Conservation (phyloP, 1,140 invertebrate genomes). For the Lepidostoma basale region DNA sequence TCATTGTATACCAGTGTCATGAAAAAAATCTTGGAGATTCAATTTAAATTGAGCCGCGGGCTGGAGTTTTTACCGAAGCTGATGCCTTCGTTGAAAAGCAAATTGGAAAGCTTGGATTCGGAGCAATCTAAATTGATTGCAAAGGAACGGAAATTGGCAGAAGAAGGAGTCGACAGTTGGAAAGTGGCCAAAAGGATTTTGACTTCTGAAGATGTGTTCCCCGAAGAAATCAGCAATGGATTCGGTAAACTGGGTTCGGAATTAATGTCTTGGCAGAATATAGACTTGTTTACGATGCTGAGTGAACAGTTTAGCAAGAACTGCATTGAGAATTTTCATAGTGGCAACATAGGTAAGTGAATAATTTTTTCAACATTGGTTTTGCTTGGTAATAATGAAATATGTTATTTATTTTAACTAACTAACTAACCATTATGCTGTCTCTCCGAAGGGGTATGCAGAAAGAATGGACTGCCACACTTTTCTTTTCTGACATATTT, state of each 20-base stretch:
- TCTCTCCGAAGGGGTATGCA: no score
- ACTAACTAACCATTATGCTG: no score
- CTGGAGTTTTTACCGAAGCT: conserved; percentile 28
- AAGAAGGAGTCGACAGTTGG: conserved; percentile 8
- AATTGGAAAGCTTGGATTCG: conserved; percentile 27
- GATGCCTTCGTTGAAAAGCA: conserved; percentile 24
- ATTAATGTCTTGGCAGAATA: conserved; percentile 36
- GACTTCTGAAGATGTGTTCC: conserved; percentile 30
- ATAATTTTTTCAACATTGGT: background rate
- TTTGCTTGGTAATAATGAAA: background rate
- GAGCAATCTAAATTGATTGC: conserved; percentile 25
- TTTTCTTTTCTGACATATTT: no score
- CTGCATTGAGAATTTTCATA: conserved; percentile 17
- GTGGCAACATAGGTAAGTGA: conserved; percentile 10
- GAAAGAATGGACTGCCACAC: no score
- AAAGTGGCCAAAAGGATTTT: conserved; percentile 25
- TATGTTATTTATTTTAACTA: background rate
- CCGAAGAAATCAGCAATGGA: conserved; percentile 25
- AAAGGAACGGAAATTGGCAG: conserved; percentile 13
- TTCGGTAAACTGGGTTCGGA: conserved; percentile 38
- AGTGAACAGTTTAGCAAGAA: conserved; percentile 23
- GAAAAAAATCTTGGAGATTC: conserved; percentile 27
- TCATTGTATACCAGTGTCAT: conserved; percentile 11
- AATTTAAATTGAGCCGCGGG: conserved; percentile 38
- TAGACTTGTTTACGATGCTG: conserved; percentile 32